Percentiles rank a stretch among this genome's conserved stretches.
phyloP scores from a whole-genome alignment of 2,888 invertebrate species.

The Amiota mariae region DNA sequence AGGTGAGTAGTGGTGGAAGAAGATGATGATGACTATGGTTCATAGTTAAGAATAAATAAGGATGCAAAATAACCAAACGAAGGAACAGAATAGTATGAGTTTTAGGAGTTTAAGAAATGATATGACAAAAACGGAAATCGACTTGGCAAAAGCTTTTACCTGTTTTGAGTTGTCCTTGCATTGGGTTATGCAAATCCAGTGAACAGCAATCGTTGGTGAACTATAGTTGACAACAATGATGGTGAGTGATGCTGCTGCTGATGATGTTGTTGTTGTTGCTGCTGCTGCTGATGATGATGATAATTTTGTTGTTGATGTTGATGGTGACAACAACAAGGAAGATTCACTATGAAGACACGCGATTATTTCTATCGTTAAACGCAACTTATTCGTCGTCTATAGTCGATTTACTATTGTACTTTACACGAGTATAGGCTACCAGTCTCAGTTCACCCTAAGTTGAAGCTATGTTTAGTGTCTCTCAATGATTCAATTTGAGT shows the following conservation, averaged over 20 bases:
- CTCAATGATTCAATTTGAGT: too few relatives aligned
- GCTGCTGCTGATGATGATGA: constrained; percentile 40
- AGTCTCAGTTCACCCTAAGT: constrained; percentile 42
- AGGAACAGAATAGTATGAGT: constrained; percentile 45
- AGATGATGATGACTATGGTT: neutral
- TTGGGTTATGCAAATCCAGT: constrained; percentile 62
- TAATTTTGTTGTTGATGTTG: constrained; percentile 64
- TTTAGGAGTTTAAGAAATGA: neutral
- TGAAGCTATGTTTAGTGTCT: constrained; percentile 34
- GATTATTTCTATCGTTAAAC: too few relatives aligned
- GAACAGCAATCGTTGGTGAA: constrained; percentile 27
- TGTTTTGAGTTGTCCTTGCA: constrained; percentile 53
- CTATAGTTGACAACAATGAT: constrained; percentile 24
- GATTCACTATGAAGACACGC: constrained; percentile 7
- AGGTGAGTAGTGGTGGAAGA: neutral
- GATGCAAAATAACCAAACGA: constrained; percentile 55
- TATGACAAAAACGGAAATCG: constrained; percentile 57
- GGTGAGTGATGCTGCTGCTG: constrained; percentile 29
- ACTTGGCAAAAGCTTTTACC: constrained; percentile 60
- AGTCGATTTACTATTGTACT: too few relatives aligned
- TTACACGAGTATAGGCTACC: too few relatives aligned
- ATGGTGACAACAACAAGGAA: constrained; percentile 47
- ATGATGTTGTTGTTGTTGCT: constrained; percentile 34
- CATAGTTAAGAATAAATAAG: constrained; percentile 25
- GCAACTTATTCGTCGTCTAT: too few relatives aligned